Evolutionary conservation across 92 coral and sea anemone genomes (phyloP), one percentile per base, ranked within the genome.

Genomic region (Palythoa grandiflora): DNA sequence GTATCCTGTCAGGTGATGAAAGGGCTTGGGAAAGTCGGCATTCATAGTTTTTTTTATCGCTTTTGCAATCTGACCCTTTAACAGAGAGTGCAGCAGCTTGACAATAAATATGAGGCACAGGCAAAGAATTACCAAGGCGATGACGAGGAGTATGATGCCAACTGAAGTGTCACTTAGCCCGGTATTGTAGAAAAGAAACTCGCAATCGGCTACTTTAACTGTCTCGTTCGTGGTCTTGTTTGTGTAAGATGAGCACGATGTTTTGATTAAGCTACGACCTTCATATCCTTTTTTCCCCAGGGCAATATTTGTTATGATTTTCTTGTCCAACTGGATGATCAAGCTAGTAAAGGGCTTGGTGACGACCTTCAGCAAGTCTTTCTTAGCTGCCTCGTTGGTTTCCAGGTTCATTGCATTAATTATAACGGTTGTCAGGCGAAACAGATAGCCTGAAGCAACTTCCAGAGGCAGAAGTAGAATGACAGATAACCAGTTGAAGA

Each of bases 281-380:
- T 84, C 94, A 8, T 90, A 76, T 14, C 75, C 92, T 19, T 80
- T 10, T 8, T 92, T 79, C 3, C 96, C 93, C 39, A 92, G 92
- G 9, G 98, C 98, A 16, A 96, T 91, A 13, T 93, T 75, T 63
- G 83, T 57, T 21, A 96, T 96, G 35, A 96, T 84, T 39, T 92
- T 91, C 84, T 90, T 90, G 85, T 96, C 97, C 51, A 96, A 54
- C 90, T 95, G 94, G 72, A 96, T 95, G 61, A 96, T 40, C 11
- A 96, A 80, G 59, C 57, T 89, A 12, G 92, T 89, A 38, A 90
- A 87, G 8, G 93, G 93, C 19, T 86, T 87, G 9, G 93, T 90
- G 40, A 87, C 53, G 38, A 77, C 83, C 77, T 86, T 86, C 6
- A 90, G 80, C 17, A 90, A 48, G 28, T 90, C 90, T 48, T 84